These are phyloP conservation scores for Philaethria dido DNA, from an alignment of 2,888 invertebrate genomes.

Conservation along the genomic window DNA sequence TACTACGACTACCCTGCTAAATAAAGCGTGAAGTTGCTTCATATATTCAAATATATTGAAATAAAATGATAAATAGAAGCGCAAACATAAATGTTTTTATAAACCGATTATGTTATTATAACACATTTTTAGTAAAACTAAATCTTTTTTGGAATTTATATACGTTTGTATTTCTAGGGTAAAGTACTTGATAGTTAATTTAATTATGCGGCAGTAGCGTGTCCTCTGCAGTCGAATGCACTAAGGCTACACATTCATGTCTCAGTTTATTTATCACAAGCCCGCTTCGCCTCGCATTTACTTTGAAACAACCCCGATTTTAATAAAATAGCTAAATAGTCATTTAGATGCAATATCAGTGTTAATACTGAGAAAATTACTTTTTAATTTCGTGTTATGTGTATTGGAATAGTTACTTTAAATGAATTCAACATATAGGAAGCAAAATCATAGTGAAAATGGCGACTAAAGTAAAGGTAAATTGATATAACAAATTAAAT, in stretches of 20 bases:
- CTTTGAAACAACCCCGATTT: slow-evolving; percentile 35
- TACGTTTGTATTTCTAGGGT: slow-evolving; percentile 7
- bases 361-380: not conserved
- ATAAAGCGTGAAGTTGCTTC: too few relatives aligned
- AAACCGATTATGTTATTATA: slow-evolving; percentile 4
- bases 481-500: too few relatives aligned
- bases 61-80: too few relatives aligned
- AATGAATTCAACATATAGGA: not conserved
- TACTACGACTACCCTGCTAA: too few relatives aligned
- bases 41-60: too few relatives aligned
- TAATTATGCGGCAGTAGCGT: slow-evolving; percentile 33
- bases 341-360: slow-evolving; percentile 18
- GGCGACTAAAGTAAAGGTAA: too few relatives aligned
- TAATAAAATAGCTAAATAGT: slow-evolving; percentile 35
- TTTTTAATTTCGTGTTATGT: not conserved
- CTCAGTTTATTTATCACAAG: slow-evolving; percentile 37
- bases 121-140: not conserved
- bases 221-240: slow-evolving; percentile 37
- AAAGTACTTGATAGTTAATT: slow-evolving; percentile 26
- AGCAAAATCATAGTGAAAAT: too few relatives aligned
- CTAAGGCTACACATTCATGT: slow-evolving; percentile 35
- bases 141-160: slow-evolving; percentile 10
- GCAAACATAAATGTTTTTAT: not conserved
- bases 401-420: not conserved
- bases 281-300: slow-evolving; percentile 32